Evolutionary conservation across 2,113 vertebrate species (phyloP).

Genomic region (Saccopteryx bilineata): DNA sequence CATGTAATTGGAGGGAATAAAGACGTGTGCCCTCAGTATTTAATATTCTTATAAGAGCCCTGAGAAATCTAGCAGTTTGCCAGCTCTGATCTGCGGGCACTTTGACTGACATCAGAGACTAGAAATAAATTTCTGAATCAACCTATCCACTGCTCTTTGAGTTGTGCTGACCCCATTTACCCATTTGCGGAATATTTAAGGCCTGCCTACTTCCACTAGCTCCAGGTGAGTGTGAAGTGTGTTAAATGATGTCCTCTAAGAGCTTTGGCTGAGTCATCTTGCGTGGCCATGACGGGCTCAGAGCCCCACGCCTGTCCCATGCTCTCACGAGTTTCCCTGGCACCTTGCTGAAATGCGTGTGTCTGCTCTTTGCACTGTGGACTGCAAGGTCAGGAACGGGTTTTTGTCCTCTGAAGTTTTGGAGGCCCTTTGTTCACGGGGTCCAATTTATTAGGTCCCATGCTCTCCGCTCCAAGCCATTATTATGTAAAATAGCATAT

Average conservation of each 20-base stretch:
- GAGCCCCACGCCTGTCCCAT: not conserved
- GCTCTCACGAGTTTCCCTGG: not conserved
- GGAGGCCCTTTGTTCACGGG: not conserved
- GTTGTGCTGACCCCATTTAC: not conserved
- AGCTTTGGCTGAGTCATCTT: not conserved
- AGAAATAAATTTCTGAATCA: constrained; percentile 13
- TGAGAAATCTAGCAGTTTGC: not conserved
- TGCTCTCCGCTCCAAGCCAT: not conserved
- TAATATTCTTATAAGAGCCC: not conserved
- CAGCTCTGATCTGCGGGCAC: not conserved
- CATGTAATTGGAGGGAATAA: not conserved
- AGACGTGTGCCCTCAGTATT: not conserved
- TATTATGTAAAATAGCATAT: not conserved
- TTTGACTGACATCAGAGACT: not conserved
- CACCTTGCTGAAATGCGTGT: not conserved
- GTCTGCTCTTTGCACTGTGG: not conserved
- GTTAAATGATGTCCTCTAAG: not conserved
- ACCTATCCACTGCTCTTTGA: not conserved
- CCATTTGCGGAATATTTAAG: not conserved
- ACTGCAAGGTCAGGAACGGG: not conserved
- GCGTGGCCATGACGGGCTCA: not conserved
- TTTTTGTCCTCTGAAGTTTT: not conserved
- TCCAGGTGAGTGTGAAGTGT: not conserved
- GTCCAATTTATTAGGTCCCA: not conserved
- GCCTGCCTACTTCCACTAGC: not conserved